phyloP scores from a whole-genome alignment of 2,888 invertebrate genomes.

The Resseliella maxima region DNA sequence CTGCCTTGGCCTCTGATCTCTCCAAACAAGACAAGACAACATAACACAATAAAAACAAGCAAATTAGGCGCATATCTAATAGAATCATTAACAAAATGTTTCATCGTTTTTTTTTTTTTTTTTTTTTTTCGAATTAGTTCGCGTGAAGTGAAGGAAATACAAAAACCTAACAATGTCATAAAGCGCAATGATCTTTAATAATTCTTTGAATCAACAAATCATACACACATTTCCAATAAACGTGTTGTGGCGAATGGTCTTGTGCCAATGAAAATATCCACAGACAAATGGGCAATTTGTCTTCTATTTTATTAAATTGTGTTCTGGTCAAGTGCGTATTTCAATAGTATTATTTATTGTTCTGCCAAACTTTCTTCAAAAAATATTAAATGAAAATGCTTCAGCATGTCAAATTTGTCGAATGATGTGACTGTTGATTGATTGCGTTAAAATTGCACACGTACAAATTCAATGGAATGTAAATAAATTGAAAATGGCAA shows the following conservation, averaged over 20 bases:
- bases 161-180: not conserved
- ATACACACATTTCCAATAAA: not conserved
- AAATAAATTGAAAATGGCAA: not conserved
- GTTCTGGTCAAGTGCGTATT: not conserved
- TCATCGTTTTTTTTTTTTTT: not conserved
- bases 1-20: not conserved
- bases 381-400: not conserved
- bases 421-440: not conserved
- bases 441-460: not conserved
- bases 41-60: not conserved
- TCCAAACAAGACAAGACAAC: not conserved
- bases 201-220: not conserved
- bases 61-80: not conserved
- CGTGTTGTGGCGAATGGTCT: not conserved
- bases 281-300: not conserved
- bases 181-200: not conserved
- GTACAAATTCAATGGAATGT: too few species aligned
- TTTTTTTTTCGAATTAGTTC: not conserved
- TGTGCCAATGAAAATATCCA: not conserved
- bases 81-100: not conserved
- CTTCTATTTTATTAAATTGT: not conserved
- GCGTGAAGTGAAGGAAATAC: conserved; percentile 8
- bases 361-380: not conserved
- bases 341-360: not conserved
- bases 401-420: not conserved